Base-by-base conservation (phyloP, 2,113 vertebrate genomes). In the Numenius arquata region DNA sequence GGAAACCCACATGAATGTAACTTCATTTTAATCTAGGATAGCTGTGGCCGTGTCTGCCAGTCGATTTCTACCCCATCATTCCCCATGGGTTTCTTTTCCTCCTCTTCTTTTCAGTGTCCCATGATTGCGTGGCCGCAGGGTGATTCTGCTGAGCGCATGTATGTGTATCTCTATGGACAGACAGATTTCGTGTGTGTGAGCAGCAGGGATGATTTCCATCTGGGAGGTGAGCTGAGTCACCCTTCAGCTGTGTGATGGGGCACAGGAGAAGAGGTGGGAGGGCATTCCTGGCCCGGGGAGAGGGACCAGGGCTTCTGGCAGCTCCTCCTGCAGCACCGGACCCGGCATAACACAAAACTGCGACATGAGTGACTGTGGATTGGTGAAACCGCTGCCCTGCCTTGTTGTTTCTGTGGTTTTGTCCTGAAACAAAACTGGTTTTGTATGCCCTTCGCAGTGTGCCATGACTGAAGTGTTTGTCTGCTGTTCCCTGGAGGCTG, bases 381-480 rank as follows among this genome's bases (percentile, higher is more conserved):
- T 85, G 74, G 27, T 77, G 63, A 77, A 88, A 62, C 71, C 15
- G 2, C 62, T 66, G 79, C 93, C 3, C 0, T 2, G 17, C 86
- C 65, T 84, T 7, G 29, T 88, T 96, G 87, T 91, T 68, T 36
- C 74, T 9, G 72, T 67, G 76, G 43, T 47, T 92, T 96, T 93
- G 77, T 90, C 88, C 95, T 50, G 62, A 65, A 80, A 93, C 82
- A 97, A 88, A 93, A 88, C 73, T n/a, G 47, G 38, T 65, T 96
- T 95, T 96, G 52, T 92, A 23, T 72, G 70, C 30, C 73, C 87
- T 96, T 72, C 4, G 1, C 63, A 71, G 66, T 22, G 38, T 81
- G 59, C 93, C 95, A 43, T 70, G 59, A 50, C 78, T 89, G 17
- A 95, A 96, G 48, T 38, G 47, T 86, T 92, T 94, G 85, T 73